Percentiles rank a stretch among this genome's conserved stretches.
Evolutionary conservation across 1,140 invertebrate genomes (phyloP).

Genomic region (Pygmarrhopalites habei): DNA sequence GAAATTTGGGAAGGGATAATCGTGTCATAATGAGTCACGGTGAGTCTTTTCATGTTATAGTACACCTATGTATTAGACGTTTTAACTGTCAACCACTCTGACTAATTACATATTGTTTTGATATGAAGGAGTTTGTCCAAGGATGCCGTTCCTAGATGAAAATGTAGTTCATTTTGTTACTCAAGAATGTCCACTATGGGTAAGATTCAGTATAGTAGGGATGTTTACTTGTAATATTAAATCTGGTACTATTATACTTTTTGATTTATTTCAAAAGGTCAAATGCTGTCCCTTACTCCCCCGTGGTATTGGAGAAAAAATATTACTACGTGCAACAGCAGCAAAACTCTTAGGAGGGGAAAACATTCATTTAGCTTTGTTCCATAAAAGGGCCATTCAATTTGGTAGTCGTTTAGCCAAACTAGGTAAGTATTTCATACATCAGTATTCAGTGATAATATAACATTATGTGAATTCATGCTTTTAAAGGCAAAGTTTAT

Average conservation of each 20-base stretch:
- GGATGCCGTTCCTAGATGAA: conserved; percentile 94
- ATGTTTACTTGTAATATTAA: too few relatives aligned
- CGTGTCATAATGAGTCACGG: conserved; percentile 72
- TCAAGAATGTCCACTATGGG: conserved; percentile 36
- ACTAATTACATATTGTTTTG: too few relatives aligned
- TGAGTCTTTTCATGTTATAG: too few relatives aligned
- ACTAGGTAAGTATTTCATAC: too few relatives aligned
- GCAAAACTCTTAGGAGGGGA: conserved; percentile 57
- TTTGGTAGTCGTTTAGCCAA: conserved; percentile 97
- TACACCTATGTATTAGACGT: too few relatives aligned
- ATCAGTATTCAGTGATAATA: too few relatives aligned
- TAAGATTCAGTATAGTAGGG: too few relatives aligned
- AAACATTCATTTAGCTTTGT: conserved; percentile 50
- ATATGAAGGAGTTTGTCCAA: conserved; percentile 60
- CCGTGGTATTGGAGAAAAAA: conserved; percentile 85
- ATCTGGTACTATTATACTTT: too few relatives aligned
- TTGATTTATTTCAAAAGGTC: too few relatives aligned
- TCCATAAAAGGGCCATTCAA: conserved; percentile 89
- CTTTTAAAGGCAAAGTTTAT: too few relatives aligned
- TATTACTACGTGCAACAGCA: conserved; percentile 75
- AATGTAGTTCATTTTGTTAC: conserved; percentile 67
- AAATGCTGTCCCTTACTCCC: conserved; percentile 29
- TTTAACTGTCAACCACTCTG: too few relatives aligned
- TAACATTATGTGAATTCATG: too few relatives aligned
- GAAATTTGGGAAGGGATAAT: conserved; percentile 93